These are phyloP conservation scores for Sepioteuthis lessoniana DNA, from an alignment of 2,888 invertebrate species.

Conservation along the genomic window DNA sequence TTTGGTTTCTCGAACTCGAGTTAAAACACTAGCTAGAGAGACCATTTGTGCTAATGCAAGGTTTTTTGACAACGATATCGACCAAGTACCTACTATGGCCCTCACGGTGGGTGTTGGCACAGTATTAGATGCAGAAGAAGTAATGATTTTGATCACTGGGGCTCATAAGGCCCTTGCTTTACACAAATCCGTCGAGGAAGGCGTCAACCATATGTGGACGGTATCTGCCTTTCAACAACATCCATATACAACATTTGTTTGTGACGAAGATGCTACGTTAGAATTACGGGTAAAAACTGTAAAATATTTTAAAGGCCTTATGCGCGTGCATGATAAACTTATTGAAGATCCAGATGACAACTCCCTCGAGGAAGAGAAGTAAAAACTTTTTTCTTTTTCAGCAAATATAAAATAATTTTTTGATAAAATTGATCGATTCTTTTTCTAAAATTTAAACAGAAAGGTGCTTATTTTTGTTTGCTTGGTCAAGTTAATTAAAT, in stretches of 20 bases:
- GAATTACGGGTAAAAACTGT: constrained; percentile 98
- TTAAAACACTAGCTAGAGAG: constrained; percentile 96
- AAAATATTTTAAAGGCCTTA: constrained; percentile 90
- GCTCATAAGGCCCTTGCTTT: constrained; percentile 96
- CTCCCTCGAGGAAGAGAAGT: not conserved
- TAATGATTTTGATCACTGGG: constrained; percentile 97
- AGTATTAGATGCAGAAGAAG: constrained; percentile 98
- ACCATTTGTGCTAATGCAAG: constrained; percentile 97
- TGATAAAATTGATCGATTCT: not conserved
- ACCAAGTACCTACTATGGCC: constrained; percentile 93
- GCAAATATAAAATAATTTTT: too few relatives aligned
- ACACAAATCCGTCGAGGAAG: constrained; percentile 98
- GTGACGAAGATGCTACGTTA: constrained; percentile 97
- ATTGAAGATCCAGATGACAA: constrained; percentile 60
- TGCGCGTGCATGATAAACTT: constrained; percentile 73
- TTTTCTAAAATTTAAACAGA: not conserved
- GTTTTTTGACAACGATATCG: constrained; percentile 95
- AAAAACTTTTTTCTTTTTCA: too few relatives aligned
- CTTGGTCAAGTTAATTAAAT: not conserved
- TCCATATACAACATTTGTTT: constrained; percentile 91
- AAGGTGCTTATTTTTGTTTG: not conserved
- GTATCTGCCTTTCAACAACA: constrained; percentile 98
- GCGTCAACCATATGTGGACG: constrained; percentile 99
- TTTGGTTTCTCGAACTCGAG: constrained; percentile 92
- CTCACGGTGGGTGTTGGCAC: constrained; percentile 98